These are phyloP conservation scores for Drosophila pseudotakahashii DNA, from an alignment of 2,888 invertebrate species.

Conservation along the genomic window DNA sequence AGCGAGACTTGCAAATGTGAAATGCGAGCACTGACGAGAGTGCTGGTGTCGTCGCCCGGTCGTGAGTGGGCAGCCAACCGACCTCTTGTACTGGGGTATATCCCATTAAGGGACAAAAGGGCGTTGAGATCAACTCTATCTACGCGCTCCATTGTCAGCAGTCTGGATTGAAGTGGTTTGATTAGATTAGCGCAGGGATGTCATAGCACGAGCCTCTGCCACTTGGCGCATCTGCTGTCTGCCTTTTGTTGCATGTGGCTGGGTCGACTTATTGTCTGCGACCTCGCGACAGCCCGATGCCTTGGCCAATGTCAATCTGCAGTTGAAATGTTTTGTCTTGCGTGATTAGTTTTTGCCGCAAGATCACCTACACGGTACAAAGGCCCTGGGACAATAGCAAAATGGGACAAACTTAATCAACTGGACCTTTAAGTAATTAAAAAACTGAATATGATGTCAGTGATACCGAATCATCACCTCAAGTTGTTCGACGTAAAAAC, in stretches of 20 bases:
- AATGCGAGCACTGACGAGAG: conserved; percentile 16
- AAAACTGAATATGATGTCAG: not conserved
- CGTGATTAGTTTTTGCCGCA: conserved; percentile 35
- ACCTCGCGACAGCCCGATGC: conserved; percentile 10
- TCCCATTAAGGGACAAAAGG: conserved; percentile 32
- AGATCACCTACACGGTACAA: not conserved
- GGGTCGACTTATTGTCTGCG: conserved; percentile 23
- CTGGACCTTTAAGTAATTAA: conserved; percentile 2
- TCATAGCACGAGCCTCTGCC: conserved; percentile 54
- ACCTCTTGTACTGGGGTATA: conserved; percentile 46
- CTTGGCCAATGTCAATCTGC: conserved; percentile 16
- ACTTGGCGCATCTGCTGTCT: conserved; percentile 16
- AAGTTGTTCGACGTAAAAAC: too few species aligned
- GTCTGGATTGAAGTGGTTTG: conserved; percentile 56
- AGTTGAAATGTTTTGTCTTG: conserved; percentile 32
- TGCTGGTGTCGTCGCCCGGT: conserved; percentile 27
- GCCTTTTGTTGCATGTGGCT: conserved; percentile 14
- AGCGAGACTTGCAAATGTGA: conserved; percentile 57
- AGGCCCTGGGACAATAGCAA: not conserved
- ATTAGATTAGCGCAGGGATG: conserved; percentile 62
- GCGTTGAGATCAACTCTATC: conserved; percentile 20
- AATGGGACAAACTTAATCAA: conserved; percentile 14
- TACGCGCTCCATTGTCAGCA: conserved; percentile 39
- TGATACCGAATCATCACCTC: too few species aligned
- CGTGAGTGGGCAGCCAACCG: conserved; percentile 19